Evolutionary conservation across 2,113 vertebrate species (phyloP), one percentile per base, ranked within the genome.

Genomic region (Oncorhynchus kisutch): DNA sequence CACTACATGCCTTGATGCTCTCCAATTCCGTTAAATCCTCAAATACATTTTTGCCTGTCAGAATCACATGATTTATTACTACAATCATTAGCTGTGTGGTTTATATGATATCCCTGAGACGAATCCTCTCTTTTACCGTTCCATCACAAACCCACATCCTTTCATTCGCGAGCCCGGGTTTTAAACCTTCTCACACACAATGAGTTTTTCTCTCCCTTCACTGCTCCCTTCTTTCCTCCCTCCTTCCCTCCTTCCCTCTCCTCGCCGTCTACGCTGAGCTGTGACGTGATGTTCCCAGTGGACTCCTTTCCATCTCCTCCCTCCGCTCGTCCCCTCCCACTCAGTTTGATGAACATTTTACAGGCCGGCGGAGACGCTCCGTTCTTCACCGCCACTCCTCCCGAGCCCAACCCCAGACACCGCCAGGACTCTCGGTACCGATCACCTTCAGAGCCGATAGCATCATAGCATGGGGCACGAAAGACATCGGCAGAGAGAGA

Each of bases 331-430:
- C 80, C 75, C 85, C 87, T 80, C 70, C 73, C 78, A 82, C 88
- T 86, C 80, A 78, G 80, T 88, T 84, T 89, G 84, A 91, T 92
- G 85, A 92, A 92, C 89, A 91, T 92, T 92, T 92, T 85, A 92
- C 90, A 87, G 90, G 86, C 86, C 90, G 88, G 85, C 80, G 82
- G 89, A 89, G 91, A 89, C 81, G 72, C 77, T 72, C 81, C 78
- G 82, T 80, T 80, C 16, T 78, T 83, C 84, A 45, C 39, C 9
- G 11, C 81, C 78, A 84, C 81, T 80, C 16, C 79, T 83, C 81
- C 76, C 80, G 85, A 54, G 12, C 78, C 75, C 81, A 83, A 81
- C 86, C 85, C 78, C 83, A 85, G 84, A 86, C 81, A 76, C 69
- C 2, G 82, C 73, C 74, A 76, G 7, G 57, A 68, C 88, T 89